Conservation (phyloP, 35 echinoderm and acorn worm genomes). For the Eucidaris tribuloides region DNA sequence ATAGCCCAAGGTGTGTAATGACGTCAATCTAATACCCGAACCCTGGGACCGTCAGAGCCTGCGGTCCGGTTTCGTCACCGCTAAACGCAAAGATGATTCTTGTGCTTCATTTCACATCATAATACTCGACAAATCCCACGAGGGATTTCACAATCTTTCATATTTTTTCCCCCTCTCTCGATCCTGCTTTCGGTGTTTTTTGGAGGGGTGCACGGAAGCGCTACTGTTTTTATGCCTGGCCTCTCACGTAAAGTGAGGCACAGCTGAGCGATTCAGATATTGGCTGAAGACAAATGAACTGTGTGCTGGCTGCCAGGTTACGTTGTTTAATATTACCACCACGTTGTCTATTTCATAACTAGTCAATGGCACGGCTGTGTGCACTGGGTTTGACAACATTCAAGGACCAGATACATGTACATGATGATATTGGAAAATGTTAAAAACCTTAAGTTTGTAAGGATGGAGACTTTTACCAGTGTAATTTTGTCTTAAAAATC, state of each 20-base stretch:
- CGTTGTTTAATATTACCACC: no score
- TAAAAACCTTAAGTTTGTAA: no score
- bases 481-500: no score
- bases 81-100: neutral
- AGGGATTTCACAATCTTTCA: neutral
- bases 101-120: slow-evolving; percentile 17
- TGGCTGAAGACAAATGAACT: neutral
- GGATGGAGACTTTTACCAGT: no score
- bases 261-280: neutral
- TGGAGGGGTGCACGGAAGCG: neutral
- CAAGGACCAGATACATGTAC: no score
- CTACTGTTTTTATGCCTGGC: neutral
- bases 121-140: slow-evolving; percentile 12
- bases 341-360: no score
- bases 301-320: no score
- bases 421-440: no score
- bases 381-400: no score
- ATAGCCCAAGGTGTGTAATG: slow-evolving; percentile 23
- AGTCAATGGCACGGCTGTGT: no score
- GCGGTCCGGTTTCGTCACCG: no score
- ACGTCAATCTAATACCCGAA: slow-evolving; percentile 20
- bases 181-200: neutral
- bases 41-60: neutral
- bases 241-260: neutral
- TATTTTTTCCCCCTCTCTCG: neutral